Evolutionary conservation across 2,113 vertebrate genomes (phyloP), one percentile per base, ranked within the genome.

Genomic region (Calidris pugnax): DNA sequence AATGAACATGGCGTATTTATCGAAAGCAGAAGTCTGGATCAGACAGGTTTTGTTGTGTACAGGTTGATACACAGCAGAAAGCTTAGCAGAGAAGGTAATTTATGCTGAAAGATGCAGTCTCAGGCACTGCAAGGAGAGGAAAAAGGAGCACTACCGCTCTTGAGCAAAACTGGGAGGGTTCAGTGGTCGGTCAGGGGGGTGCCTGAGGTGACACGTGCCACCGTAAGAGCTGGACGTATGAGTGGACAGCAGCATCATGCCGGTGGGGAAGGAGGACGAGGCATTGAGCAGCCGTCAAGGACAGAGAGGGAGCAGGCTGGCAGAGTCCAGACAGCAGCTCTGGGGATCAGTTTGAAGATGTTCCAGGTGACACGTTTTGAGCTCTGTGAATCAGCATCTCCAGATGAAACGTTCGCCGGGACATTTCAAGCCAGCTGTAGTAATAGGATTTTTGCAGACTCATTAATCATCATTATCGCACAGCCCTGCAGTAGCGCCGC

Each of bases 381-480:
- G 79, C 17, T 74, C 24, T 77, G n/a, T 57, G 72, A 83, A 80
- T 83, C 67, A 86, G 63, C 50, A 71, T 14, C 63, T 66, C 32
- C 32, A n/a, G 53, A 69, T 26, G 63, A 88, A 94, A 69, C 3
- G 2, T 50, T 85, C 59, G 48, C 28, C 0, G 0, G 53, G 78
- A 92, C 47, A 45, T 66, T 80, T 86, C 55, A 90, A 90, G 79
- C 19, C 59, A 41, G 72, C 67, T 55, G 53, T 28, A 87, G 81
- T 90, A 96, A 95, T 80, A 69, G 82, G 90, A 95, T 90, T 96
- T 93, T 83, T 20, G 26, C 2, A 2, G 33, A 62, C 41, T 80
- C 72, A 66, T 95, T 96, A 95, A 96, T 96, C 94, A 85, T 73
- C 67, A 79, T 87, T 93, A 95, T 85, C 23, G 0, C 84, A 62